These are phyloP conservation scores for Ptychochromis oligacanthus DNA, from an alignment of 2,113 vertebrate genomes.

Conservation along the genomic window DNA sequence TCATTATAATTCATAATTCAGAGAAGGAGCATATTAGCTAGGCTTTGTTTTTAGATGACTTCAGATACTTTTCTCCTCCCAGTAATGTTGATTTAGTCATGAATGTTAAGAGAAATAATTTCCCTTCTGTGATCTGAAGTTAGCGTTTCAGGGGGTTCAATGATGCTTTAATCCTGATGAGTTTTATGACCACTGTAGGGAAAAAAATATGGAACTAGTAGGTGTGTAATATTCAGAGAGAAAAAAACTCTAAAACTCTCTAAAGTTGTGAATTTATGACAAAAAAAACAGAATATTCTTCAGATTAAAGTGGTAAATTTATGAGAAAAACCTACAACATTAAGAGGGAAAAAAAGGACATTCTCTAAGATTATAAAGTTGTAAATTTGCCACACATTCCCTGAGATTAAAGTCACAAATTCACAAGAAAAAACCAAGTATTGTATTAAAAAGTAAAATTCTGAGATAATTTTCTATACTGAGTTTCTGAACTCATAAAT, in stretches of 20 bases:
- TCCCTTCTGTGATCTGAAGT: not conserved
- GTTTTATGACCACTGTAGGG: accelerated
- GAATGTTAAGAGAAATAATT: too few species aligned
- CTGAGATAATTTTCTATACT: not conserved
- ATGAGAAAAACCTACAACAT: too few species aligned
- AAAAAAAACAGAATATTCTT: too few species aligned
- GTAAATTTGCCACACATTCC: not conserved
- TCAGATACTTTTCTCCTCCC: not conserved
- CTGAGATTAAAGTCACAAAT: not conserved
- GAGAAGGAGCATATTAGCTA: not conserved
- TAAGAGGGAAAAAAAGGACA: not conserved
- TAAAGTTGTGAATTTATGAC: not conserved
- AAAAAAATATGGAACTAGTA: too few species aligned
- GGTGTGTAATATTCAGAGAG: not conserved
- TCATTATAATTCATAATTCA: too few species aligned
- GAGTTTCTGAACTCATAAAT: not conserved
- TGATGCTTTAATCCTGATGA: not conserved
- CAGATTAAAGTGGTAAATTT: not conserved
- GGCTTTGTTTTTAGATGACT: not conserved
- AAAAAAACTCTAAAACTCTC: not conserved
- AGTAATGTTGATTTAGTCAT: not conserved
- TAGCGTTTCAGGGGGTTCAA: not conserved
- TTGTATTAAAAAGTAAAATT: accelerated
- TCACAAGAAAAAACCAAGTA: not conserved
- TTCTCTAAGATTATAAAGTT: not conserved